phyloP scores from a whole-genome alignment of 2,797 vertebrate species.

The Pagetopsis macropterus region DNA sequence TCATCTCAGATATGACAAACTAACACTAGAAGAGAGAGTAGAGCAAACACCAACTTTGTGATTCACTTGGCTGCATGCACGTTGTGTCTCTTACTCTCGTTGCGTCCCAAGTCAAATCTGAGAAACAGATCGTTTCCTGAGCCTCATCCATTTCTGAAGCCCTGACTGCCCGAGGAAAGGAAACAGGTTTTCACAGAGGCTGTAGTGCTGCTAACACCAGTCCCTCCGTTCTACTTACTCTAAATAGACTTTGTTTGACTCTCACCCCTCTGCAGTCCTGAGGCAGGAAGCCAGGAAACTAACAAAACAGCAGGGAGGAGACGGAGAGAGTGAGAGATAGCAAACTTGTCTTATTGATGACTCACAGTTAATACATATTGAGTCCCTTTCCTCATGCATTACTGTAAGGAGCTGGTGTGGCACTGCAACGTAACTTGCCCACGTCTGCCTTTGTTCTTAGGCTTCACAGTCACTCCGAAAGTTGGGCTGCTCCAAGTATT shows the following conservation, averaged over 20 bases:
- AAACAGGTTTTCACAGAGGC: conserved; percentile 69
- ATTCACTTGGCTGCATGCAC: conserved; percentile 21
- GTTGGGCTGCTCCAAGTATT: conserved; percentile 30
- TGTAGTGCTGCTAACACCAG: conserved; percentile 54
- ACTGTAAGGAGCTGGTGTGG: conserved; percentile 45
- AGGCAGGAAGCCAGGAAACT: conserved; percentile 61
- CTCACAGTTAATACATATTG: conserved; percentile 64
- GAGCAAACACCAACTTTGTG: conserved; percentile 37
- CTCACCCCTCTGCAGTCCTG: conserved; percentile 61
- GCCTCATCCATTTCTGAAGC: conserved; percentile 64
- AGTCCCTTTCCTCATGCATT: conserved; percentile 59
- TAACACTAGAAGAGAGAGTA: conserved; percentile 10
- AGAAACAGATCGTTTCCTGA: conserved; percentile 68
- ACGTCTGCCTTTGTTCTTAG: conserved; percentile 49
- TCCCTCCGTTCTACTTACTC: conserved; percentile 65
- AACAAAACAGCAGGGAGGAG: conserved; percentile 48
- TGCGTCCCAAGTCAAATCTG: conserved; percentile 47
- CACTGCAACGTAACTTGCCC: conserved; percentile 19
- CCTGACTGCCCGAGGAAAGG: conserved; percentile 65
- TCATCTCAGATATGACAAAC: conserved; percentile 55
- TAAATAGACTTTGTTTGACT: conserved; percentile 73
- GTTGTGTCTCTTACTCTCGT: conserved; percentile 37
- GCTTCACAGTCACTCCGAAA: conserved; percentile 40
- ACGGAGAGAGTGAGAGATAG: conserved; percentile 31
- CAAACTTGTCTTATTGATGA: conserved; percentile 66